phyloP scores from a whole-genome alignment of 2,797 vertebrate genomes.

The Etheostoma perlongum region DNA sequence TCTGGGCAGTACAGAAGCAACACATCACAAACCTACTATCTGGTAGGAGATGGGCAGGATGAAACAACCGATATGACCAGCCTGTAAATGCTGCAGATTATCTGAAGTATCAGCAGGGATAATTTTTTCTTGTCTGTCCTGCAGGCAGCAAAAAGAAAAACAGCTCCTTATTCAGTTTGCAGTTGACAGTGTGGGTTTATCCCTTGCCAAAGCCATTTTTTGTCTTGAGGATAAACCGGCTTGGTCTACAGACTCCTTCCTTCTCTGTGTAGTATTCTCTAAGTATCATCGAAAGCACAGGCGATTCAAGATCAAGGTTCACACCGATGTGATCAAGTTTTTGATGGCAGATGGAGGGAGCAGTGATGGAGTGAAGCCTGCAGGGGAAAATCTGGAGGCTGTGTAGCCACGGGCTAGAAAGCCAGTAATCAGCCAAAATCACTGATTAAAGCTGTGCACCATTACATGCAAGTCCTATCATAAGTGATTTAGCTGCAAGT shows the following conservation, averaged over 20 bases:
- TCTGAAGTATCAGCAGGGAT: constrained; percentile 25
- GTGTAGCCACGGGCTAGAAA: constrained; percentile 17
- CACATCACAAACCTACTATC: constrained; percentile 33
- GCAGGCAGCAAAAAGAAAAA: constrained; percentile 23
- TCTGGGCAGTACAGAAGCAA: constrained; percentile 34
- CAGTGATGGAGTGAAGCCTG: constrained; percentile 28
- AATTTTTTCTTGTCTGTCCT: constrained; percentile 21
- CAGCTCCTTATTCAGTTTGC: constrained; percentile 20
- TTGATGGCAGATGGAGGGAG: constrained; percentile 12
- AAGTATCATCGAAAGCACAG: not conserved
- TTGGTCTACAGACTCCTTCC: constrained; percentile 21
- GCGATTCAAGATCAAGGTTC: not conserved
- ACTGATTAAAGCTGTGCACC: constrained; percentile 10
- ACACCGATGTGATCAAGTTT: not conserved
- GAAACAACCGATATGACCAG: constrained; percentile 63
- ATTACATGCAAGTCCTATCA: constrained; percentile 26
- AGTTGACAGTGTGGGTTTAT: constrained; percentile 29
- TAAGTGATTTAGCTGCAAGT: constrained; percentile 6
- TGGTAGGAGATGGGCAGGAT: constrained; percentile 35
- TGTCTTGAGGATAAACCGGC: constrained; percentile 50
- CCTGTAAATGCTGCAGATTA: constrained; percentile 57
- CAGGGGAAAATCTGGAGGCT: constrained; percentile 4
- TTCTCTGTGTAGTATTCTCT: constrained; percentile 3
- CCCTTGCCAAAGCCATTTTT: constrained; percentile 33
- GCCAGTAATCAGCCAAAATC: constrained; percentile 30